Evolutionary conservation across 2,888 invertebrate species (phyloP), one percentile per base, ranked within the genome.

Genomic region (Erebia epiphron): DNA sequence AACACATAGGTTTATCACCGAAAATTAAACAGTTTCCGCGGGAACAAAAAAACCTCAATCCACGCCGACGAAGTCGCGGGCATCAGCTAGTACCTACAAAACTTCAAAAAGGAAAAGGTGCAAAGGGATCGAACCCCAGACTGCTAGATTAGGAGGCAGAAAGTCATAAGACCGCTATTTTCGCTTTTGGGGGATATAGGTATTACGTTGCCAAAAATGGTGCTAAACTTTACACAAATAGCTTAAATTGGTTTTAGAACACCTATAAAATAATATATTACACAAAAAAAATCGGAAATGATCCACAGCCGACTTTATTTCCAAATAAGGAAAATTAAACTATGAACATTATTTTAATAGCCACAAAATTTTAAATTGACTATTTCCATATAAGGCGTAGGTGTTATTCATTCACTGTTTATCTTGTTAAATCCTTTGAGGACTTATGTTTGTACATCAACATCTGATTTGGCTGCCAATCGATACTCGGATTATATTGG

Each of bases 241-340:
- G 1, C 54, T 54, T 2, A 54, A 54, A 16, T 9, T 10, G 54
- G 7, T 35, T 58, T 58, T 26, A 14, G 3, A 26, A 8, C 14
- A 57, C 14, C 26, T 58, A 14, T 58, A 8, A 58, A 58, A 26
- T 35, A 58, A 14, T 35, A 58, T 61, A 43, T 16, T 5, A 35
- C 35, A 35, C 35, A 1, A 43, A 61, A 61, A 60, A 18, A 61
- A 61, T 61, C 61, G 61, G 61, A 61, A 61, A 41, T 11, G 18
- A 43, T 61, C 11, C 4, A 46, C n/a, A 61, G 13, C 5, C 11
- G 43, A 61, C 10, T 61, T 43, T 46, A 46, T 61, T 18, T 11
- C 61, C 61, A 46, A 61, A 61, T 43, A 61, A 16, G 43, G 61
- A 61, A 43, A 61, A 61, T 43, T 18, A 43, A 61, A 61, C 41